Evolutionary conservation across 2,113 vertebrate genomes (phyloP), one percentile per base, ranked within the genome.

Genomic region (Rhabdornis inornatus): DNA sequence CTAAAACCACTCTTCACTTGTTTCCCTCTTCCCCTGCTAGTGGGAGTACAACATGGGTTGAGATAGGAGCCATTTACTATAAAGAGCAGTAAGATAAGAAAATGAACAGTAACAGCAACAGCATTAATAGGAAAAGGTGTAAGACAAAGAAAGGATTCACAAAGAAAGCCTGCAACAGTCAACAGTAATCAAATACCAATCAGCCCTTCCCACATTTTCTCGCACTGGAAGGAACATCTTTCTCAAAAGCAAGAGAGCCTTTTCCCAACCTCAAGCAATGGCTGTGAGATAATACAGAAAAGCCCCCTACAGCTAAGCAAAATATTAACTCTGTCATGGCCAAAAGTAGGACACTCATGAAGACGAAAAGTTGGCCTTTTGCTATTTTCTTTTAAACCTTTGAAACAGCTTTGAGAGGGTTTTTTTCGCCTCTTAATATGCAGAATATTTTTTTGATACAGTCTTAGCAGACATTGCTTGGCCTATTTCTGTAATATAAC

Each of bases 191-290:
- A 40, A 61, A 47, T 9, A 47, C 40, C 30, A n/a, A 23, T 10
- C 8, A n/a, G 14, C 40, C 76, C 17, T 68, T 76, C 8, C 25
- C 11, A 27, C 11, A 39, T 19, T 61, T 47, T 47, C 21, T 68
- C n/a, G 13, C 30, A 47, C 14, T 22, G 39, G 21, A 68, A 76
- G 11, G 24, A 68, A 61, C 0, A 0, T 17, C 13, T 25, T 47
- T 27, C 21, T 42, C 18, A 13, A 37, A 83, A 69, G 24, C 7
- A 30, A 40, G 6, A 40, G 25, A 19, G 8, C n/a, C 30, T 61
- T 69, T 40, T 21, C 25, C 27, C 25, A 44, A 6, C 8, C 14
- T 31, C 25, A 47, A 23, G 31, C 11, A 76, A 27, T 15, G 30
- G 47, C 28, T 31, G 19, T 45, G 39, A 68, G 21, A 31, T 35